Base-by-base conservation (phyloP, 2,113 vertebrate genomes). In the Pomatostomus ruficeps region DNA sequence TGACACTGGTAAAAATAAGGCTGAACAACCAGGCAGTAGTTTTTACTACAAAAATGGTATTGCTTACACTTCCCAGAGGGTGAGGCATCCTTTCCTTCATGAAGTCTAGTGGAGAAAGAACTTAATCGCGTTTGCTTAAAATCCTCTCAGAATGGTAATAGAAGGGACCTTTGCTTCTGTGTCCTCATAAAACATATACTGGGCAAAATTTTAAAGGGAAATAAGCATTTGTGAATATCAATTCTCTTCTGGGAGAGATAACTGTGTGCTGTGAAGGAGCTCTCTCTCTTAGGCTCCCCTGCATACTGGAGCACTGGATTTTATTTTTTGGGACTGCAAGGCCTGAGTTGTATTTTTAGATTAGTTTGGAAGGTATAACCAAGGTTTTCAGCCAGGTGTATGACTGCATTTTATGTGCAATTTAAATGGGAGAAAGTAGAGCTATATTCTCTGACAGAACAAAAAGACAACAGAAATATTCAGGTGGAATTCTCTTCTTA, bases 381-480 rank as follows among this genome's bases (percentile, higher is more conserved):
- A 7, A 80, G 78, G 58, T 40, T 94, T 93, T 21, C 71, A 81
- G 45, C 48, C 75, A 75, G 77, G 83, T 11, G 0, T 51, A 59
- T 21, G 33, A 48, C 33, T 66, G 54, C 5, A 2, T 62, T 80
- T 80, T 73, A 29, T 74, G 42, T 42, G 42, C 67, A 49, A 3
- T 86, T 86, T 88, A 38, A 91, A 77, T n/a, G 54, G 59, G 46
- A 90, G 35, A 73, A 94, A 88, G 77, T 33, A 88, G 63, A 73
- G 38, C 24, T 23, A 35, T 61, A 65, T 49, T 54, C 59, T 74
- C 85, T 0, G 0, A 49, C 7, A 12, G 68, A 95, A 77, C 65
- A 91, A 85, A 93, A 91, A 88, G 86, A 81, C 72, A 92, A 76
- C 35, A 84, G 88, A 90, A 88, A 95, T 88, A 85, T 95, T 74